Conservation (phyloP, 2,113 vertebrate species). For the Acanthochromis polyacanthus region DNA sequence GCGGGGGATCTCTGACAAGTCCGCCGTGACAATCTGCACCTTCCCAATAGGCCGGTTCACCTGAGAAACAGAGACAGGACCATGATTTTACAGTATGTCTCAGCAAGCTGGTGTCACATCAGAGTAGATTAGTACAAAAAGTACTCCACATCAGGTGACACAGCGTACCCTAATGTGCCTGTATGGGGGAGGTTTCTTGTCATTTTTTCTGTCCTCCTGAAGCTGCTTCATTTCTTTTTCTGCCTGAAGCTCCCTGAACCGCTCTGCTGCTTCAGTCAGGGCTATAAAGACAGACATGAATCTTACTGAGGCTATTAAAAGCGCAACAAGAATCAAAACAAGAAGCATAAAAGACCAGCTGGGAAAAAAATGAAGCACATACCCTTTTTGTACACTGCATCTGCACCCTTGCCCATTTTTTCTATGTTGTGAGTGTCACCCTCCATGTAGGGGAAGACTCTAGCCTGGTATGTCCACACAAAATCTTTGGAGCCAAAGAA, state of each 20-base stretch:
- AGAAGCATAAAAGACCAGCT: background rate
- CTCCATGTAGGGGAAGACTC: constrained; percentile 99
- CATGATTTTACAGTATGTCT: background rate
- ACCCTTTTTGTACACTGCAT: constrained; percentile 98
- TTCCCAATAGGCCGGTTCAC: constrained; percentile 95
- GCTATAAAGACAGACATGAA: constrained; percentile 78
- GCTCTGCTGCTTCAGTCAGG: constrained; percentile 92
- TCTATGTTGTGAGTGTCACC: constrained; percentile 98
- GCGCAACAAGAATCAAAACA: background rate
- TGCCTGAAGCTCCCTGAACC: constrained; percentile 94
- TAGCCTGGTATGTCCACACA: constrained; percentile 98
- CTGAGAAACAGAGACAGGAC: constrained; percentile 70
- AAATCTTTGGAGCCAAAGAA: constrained; percentile 99
- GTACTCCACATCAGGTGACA: background rate
- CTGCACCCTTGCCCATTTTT: constrained; percentile 97
- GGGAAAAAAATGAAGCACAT: background rate
- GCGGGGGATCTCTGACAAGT: constrained; percentile 94
- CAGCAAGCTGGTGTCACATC: background rate
- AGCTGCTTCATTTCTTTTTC: constrained; percentile 96
- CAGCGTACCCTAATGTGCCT: constrained; percentile 92
- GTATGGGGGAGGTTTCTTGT: constrained; percentile 98
- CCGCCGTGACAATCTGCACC: constrained; percentile 97
- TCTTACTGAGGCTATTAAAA: background rate
- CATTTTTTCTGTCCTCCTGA: constrained; percentile 96
- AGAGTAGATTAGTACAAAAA: background rate